Conservation (phyloP, 1,140 invertebrate species). For the Magallana gigas region DNA sequence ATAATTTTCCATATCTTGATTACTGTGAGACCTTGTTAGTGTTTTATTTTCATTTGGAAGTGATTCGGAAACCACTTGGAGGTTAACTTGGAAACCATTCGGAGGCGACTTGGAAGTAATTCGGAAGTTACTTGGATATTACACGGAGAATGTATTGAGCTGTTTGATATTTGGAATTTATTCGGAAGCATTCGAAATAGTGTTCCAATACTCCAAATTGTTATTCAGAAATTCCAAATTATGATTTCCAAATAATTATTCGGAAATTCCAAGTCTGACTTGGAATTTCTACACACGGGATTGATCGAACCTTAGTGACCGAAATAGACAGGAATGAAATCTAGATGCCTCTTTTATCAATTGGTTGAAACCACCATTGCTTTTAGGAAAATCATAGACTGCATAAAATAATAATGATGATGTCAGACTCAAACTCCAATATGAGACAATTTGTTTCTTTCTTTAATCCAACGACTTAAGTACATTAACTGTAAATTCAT, state of each 20-base stretch:
- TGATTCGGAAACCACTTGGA: not conserved
- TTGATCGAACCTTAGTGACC: too few species aligned
- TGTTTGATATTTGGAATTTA: not conserved
- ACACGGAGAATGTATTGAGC: not conserved
- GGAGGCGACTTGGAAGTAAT: not conserved
- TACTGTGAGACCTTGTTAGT: not conserved
- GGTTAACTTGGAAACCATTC: not conserved
- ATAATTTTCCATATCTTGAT: not conserved
- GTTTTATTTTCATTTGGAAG: not conserved
- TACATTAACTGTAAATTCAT: too few species aligned
- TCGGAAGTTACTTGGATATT: constrained; percentile 31
- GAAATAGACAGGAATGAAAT: too few species aligned
- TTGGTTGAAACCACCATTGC: too few species aligned
- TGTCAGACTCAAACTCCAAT: too few species aligned
- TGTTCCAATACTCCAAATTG: constrained; percentile 37
- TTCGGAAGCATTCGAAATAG: constrained; percentile 9
- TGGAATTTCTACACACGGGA: not conserved
- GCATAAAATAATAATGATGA: too few species aligned
- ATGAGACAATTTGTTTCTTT: too few species aligned
- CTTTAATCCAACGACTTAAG: too few species aligned
- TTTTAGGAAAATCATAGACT: too few species aligned
- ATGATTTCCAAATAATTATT: not conserved
- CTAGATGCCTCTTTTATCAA: too few species aligned
- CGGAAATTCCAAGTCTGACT: not conserved
- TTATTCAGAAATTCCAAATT: constrained; percentile 32